Evolutionary conservation across 1,140 invertebrate genomes (phyloP).

Genomic region (Homarus americanus): DNA sequence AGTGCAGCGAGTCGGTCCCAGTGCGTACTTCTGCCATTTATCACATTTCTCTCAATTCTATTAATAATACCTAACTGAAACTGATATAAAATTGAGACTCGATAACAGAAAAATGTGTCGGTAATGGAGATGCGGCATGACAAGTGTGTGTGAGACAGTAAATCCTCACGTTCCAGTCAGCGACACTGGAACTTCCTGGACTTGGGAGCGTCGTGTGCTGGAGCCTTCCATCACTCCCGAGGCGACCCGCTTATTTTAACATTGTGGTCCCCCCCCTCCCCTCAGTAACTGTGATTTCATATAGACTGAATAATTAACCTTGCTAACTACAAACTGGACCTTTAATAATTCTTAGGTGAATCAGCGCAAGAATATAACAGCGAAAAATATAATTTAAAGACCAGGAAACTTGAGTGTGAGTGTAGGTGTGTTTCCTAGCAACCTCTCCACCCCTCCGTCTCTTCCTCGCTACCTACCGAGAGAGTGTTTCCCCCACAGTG

Average conservation of each 20-base stretch:
- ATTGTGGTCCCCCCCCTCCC: no score
- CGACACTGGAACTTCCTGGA: background rate
- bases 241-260: background rate
- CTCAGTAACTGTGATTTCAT: no score
- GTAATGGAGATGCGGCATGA: background rate
- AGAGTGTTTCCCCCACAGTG: no score
- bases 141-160: background rate
- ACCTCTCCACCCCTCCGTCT: no score
- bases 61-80: background rate
- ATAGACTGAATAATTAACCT: background rate
- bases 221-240: background rate
- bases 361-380: background rate
- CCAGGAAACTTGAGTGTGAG: background rate
- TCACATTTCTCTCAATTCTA: background rate
- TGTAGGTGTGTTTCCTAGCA: background rate
- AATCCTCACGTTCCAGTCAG: background rate
- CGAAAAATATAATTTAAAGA: background rate
- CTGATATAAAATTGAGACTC: background rate
- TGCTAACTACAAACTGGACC: background rate
- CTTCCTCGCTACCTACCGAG: no score
- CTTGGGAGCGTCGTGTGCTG: background rate
- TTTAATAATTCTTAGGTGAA: background rate
- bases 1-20: background rate
- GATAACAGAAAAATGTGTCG: background rate
- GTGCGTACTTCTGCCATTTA: background rate